A percentile compares a stretch with the other conserved stretches of the same genome.
Conservation (phyloP, 2,888 invertebrate species). For the Nemotelus pantherinus region DNA sequence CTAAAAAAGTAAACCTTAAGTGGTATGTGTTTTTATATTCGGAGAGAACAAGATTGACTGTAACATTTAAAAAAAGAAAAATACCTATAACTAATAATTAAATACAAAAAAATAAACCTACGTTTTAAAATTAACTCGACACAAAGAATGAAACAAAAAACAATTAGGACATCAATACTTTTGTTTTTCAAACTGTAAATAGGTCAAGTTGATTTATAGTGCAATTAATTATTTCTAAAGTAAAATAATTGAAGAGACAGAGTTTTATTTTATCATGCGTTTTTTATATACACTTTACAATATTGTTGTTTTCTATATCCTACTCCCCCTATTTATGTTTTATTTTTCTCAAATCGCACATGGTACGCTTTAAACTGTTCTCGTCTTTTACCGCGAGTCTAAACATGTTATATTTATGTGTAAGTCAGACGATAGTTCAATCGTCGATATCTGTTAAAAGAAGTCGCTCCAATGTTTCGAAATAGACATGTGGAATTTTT, state of each 20-base stretch:
- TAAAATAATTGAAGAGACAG: conserved; percentile 34
- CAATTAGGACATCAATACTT: conserved; percentile 40
- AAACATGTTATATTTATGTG: too few relatives aligned
- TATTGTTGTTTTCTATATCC: conserved; percentile 35
- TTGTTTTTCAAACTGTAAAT: conserved; percentile 45
- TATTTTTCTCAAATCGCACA: not conserved
- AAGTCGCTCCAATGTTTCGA: too few relatives aligned
- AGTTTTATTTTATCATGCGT: conserved; percentile 38
- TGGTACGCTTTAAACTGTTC: too few relatives aligned
- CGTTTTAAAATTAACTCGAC: conserved; percentile 37
- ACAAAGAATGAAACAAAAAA: conserved; percentile 28
- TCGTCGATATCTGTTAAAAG: too few relatives aligned
- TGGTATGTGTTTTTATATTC: conserved; percentile 69
- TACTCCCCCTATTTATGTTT: conserved; percentile 4
- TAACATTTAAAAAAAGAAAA: conserved; percentile 50
- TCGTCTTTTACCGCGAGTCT: too few relatives aligned
- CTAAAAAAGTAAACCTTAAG: conserved; percentile 36
- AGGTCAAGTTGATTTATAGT: conserved; percentile 48
- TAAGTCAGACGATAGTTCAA: too few relatives aligned
- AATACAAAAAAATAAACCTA: conserved; percentile 27
- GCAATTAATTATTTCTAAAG: conserved; percentile 50
- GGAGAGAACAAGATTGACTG: conserved; percentile 75
- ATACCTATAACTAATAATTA: conserved; percentile 35
- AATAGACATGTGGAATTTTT: too few relatives aligned
- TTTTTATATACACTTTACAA: conserved; percentile 41